Evolutionary conservation across 2,113 vertebrate species (phyloP), one percentile per base, ranked within the genome.

Genomic region (Thalassarche chlororhynchos): DNA sequence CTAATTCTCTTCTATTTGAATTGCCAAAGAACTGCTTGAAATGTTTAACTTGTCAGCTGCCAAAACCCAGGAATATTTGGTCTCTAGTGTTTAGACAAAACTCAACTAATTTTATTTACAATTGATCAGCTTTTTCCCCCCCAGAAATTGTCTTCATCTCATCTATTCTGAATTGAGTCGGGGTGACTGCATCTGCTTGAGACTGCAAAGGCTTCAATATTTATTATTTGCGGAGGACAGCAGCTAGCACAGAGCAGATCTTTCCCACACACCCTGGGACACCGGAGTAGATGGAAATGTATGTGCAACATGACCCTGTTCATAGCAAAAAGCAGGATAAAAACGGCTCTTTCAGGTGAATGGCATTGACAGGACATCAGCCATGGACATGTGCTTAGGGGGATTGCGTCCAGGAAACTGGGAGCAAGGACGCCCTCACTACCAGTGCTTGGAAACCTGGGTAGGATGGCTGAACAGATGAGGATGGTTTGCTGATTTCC

Each of bases 11-110:
- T 86, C 71, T 29, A 47, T 92, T 84, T 91, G 42, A 77, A 62
- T 87, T 92, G 68, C 80, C 85, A 95, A 83, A 93, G 58, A 92
- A 69, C 40, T 42, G 31, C 68, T 83, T 78, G 89, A 96, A 92
- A 58, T 62, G 19, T 83, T 90, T 74, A 72, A 78, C 49, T 69
- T 88, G 36, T 80, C 76, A 77, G 80, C 72, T 93, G 89, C 72
- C 83, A 93, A 93, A 92, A 21, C 34, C 21, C 83, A 62, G 51
- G 46, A 95, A 89, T 74, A 54, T 77, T 84, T 88, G 40, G 5
- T 83, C 40, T 74, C 69, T 23, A 64, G 26, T 2, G 0, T 79
- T 92, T 42, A 64, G 14, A 61, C 4, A 32, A 81, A 90, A 69
- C 57, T 68, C 52, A 40, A 28, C 18, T 76, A 40, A 89, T 80